Base-by-base conservation (phyloP, 53 echinoderm and acorn worm genomes). In the Henricia sp. region DNA sequence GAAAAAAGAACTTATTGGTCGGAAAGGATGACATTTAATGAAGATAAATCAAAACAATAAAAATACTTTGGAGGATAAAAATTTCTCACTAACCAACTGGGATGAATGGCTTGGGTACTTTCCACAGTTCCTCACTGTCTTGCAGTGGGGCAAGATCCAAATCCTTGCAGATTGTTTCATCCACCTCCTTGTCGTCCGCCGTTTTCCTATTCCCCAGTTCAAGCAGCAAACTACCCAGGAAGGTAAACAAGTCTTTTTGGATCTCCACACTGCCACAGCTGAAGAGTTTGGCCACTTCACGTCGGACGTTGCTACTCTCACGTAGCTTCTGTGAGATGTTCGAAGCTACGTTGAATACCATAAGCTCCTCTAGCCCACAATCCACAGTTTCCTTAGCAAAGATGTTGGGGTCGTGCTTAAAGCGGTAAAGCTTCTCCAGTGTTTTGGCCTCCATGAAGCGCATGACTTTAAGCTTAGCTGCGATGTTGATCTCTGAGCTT, bases 261-360 rank as follows among this genome's bases (percentile, higher is more conserved):
- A 80, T 71, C 27, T 68, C 69, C 3, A 13, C 3, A 14, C 41
- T 59, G 2, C 86, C 90, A 48, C 65, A 19, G 39, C 80, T 51
- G 50, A 90, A 90, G 57, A 90, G 44, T 58, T 73, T 85, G 28
- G 80, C 59, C 20, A 90, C 78, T 56, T 90, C 85, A 46, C 72
- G 67, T 17, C 90, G 77, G 52, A 90, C 77, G 4, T 53, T 21
- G 70, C 53, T 63, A 34, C 70, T 68, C 21, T 20, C 34, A 6
- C 52, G 23, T 16, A 88, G 56, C 24, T 35, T 58, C 37, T 80
- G 12, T 17, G 69, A 66, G 56, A 80, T 52, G 68, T 42, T 28
- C 5, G 43, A 70, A 20, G 30, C 54, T 24, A 82, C 28, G 71
- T 88, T 82, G 43, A 88, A 70, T 34, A 82, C 68, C 12, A 33